Base-by-base conservation (phyloP, 2,113 vertebrate genomes). In the Corydoras sp. region DNA sequence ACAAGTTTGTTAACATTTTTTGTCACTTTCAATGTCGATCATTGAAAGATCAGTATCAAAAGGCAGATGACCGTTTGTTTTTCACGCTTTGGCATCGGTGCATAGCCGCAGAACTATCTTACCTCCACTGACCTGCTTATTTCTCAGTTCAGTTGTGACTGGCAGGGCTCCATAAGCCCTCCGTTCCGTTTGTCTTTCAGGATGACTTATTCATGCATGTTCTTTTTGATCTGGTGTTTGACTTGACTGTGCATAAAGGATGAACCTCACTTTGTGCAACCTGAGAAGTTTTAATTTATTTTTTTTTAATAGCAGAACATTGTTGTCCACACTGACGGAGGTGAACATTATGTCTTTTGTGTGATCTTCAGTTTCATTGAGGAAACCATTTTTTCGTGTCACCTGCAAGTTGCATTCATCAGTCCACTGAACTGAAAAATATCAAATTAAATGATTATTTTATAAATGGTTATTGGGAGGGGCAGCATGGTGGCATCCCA, bases 201-300 rank as follows among this genome's bases (percentile, higher is more conserved):
- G 81, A 77, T 81, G 77, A 86, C 59, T 86, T 80, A 73, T 76
- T 73, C 58, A 82, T 80, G 64, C 82, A 60, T 13, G 73, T 56
- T 48, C 71, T 71, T 53, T 53, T 81, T 85, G 81, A 86, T 87
- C 81, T 76, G 69, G 75, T 81, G 77, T 71, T 63, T 68, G 56
- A 81, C 82, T 85, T 82, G 18, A 24, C 18, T 82, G 80, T 81
- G 86, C 84, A 82, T 82, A 85, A 78, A 85, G 77, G 83, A 86
- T 85, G 66, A 79, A 10, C 13, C 13, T 3, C 51, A 3, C 3
- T 53, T 53, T 53, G 10, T 53, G 51, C 51, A 12, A 53, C 51
- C 10, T 4, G 13, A 10, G 9, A 10, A 53, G 13, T 10, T 53
- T 7, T 50, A 80, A 77, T 78, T 77, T 81, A 76, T 78, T 66